Evolutionary conservation across 1,140 invertebrate species (phyloP), one percentile per base, ranked within the genome.

Genomic region (Lordiphosa collinella): DNA sequence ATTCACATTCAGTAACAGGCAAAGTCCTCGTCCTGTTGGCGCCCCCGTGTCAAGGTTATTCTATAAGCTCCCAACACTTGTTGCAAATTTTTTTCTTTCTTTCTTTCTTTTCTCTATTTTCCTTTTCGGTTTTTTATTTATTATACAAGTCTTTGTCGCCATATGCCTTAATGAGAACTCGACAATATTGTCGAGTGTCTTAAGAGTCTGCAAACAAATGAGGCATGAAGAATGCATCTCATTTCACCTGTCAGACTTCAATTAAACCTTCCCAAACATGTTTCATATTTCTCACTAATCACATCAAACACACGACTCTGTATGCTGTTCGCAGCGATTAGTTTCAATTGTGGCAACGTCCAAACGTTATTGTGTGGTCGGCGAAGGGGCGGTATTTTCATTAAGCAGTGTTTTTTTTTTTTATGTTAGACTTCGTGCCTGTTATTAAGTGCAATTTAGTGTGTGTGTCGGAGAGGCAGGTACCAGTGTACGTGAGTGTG

Each of bases 41-140:
- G 31, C 22, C 32, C 25, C 25, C 13, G 61, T 82, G 78, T 82
- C 76, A 82, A 82, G 76, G 76, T 82, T 82, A 76, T 78, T 76
- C 54, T 35, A 54, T 64, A 76, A 72, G 54, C 65, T 53, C 46
- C 46, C 52, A 36, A 18, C 67, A 80, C 60, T 80, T 74, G 75
- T 79, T 70, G 78, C 76, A 44, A 41, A 34, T 44, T 13, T 12
- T 32, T 29, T 18, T 46, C 13, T 25, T 25, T 11, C 35, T 68
- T 22, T 22, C 6, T 22, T 22, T 5, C 4, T 5, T 3, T 6
- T 22, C 1, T 16, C n/a, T n/a, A n/a, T n/a, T n/a, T n/a, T n/a
- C n/a, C n/a, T n/a, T n/a, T n/a, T n/a, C n/a, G n/a, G 18, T 25
- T 16, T 18, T 36, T 55, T 47, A 32, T 41, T 48, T 16, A 53